Base-by-base conservation (phyloP, 2,888 invertebrate species). In the Odontocerum albicorne region DNA sequence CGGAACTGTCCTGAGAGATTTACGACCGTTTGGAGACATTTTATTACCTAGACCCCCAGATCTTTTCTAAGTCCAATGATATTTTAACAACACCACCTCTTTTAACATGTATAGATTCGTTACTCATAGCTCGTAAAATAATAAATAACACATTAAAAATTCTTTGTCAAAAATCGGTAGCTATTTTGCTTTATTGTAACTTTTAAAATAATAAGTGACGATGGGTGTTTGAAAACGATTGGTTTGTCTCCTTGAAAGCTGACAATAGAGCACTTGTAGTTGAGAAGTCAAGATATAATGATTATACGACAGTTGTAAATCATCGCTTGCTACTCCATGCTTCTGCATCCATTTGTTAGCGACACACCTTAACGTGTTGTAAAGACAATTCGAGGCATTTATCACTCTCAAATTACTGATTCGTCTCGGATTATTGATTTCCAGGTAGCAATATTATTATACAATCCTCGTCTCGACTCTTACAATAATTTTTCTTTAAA, bases 371-470 rank as follows among this genome's bases (percentile, higher is more conserved):
- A 20, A 16, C 22, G 39, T 33, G 38, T 40, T 32, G 38, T 39
- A 43, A 16, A 44, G 45, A 49, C 40, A 53, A 47, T 53, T 53
- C 40, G 22, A 21, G 20, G 35, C 35, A 27, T 40, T 53, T 49
- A 43, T 59, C 46, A 47, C 21, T 39, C 51, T 36, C 39, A 52
- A 55, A 55, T 55, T 39, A 33, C 16, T 12, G 21, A 54, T 59
- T 59, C 49, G 59, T 46, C 20, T 15, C 50, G 54, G 56, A 59
- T 56, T 56, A 59, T 55, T 49, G 59, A 50, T 49, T 57, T 54
- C 50, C 57, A 57, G 54, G 57, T 57, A 57, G 49, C 43, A 31
- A 52, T 13, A 32, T 40, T n/a, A n/a, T n/a, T 31, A 45, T 36
- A 50, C 50, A 50, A 50, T 50, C 19, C 10, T 15, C 45, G 33